Conservation (phyloP, 2,888 invertebrate species). For the Platycheirus albimanus region DNA sequence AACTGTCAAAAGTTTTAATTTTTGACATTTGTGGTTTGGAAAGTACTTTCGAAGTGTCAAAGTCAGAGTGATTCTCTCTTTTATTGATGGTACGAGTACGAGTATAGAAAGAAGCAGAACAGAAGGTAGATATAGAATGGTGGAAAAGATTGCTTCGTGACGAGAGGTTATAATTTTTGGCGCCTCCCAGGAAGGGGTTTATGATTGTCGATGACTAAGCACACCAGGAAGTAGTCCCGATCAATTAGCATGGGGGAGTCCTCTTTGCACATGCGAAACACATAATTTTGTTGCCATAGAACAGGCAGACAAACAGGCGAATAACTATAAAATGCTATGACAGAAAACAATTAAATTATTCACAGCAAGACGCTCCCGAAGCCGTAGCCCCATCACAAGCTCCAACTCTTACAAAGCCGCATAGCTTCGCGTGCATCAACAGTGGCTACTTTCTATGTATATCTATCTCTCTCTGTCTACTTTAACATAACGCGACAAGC, state of each 20-base stretch:
- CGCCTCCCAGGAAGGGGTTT: slow-evolving; percentile 20
- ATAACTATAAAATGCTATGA: slow-evolving; percentile 59
- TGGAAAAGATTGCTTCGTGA: slow-evolving; percentile 62
- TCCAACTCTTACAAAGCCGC: too few relatives aligned
- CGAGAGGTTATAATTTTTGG: slow-evolving; percentile 58
- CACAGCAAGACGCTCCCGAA: slow-evolving; percentile 30
- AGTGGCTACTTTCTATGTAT: slow-evolving; percentile 39
- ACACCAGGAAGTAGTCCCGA: slow-evolving; percentile 59
- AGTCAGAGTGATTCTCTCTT: slow-evolving; percentile 15
- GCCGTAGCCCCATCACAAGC: too few relatives aligned
- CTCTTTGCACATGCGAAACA: not conserved
- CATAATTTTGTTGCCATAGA: slow-evolving; percentile 17
- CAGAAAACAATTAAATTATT: slow-evolving; percentile 69
- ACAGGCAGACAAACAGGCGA: slow-evolving; percentile 7
- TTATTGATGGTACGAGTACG: not conserved
- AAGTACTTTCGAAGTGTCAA: slow-evolving; percentile 41
- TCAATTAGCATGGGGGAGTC: slow-evolving; percentile 53
- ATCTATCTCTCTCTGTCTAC: slow-evolving; percentile 14
- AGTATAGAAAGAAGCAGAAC: too few relatives aligned
- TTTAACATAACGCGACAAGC: slow-evolving; percentile 58
- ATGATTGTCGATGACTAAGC: slow-evolving; percentile 54
- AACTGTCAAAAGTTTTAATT: slow-evolving; percentile 58
- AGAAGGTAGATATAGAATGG: too few relatives aligned
- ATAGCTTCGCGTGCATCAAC: slow-evolving; percentile 55
- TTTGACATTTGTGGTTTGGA: slow-evolving; percentile 42